A percentile compares a stretch with the other conserved stretches of the same genome.
These are phyloP conservation scores for Meloidogyne chitwoodi DNA, from an alignment of 1,140 invertebrate genomes.

Conservation along the genomic window DNA sequence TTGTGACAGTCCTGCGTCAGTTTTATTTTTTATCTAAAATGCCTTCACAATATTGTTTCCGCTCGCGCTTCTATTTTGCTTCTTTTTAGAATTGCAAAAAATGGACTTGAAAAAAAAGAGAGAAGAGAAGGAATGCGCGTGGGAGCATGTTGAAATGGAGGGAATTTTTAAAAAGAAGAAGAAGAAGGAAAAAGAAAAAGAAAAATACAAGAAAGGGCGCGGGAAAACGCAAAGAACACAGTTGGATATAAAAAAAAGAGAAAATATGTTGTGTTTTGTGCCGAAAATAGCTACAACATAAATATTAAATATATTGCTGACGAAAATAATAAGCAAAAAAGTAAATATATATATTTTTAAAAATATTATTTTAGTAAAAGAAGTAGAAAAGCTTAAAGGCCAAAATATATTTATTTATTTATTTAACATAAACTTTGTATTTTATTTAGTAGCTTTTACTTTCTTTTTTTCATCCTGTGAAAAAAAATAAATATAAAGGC, in stretches of 20 bases:
- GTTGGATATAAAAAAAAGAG: background rate
- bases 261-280: background rate
- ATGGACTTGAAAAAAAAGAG: background rate
- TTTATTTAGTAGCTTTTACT: too few species aligned
- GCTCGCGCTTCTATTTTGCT: background rate
- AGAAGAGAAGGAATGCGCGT: background rate
- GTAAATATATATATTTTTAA: background rate
- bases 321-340: background rate
- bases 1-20: background rate
- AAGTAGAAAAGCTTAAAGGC: background rate
- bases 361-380: background rate
- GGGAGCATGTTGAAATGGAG: background rate
- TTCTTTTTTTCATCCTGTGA: too few species aligned
- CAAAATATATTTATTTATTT: background rate
- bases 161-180: background rate
- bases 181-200: too few species aligned
- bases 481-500: too few species aligned
- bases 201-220: too few species aligned
- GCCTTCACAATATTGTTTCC: background rate
- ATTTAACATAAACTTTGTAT: too few species aligned
- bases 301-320: background rate
- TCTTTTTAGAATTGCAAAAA: background rate
- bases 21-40: background rate
- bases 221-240: background rate
- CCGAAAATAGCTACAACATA: background rate